These are phyloP conservation scores for Fulica atra DNA, from an alignment of 2,113 vertebrate species.

Conservation along the genomic window DNA sequence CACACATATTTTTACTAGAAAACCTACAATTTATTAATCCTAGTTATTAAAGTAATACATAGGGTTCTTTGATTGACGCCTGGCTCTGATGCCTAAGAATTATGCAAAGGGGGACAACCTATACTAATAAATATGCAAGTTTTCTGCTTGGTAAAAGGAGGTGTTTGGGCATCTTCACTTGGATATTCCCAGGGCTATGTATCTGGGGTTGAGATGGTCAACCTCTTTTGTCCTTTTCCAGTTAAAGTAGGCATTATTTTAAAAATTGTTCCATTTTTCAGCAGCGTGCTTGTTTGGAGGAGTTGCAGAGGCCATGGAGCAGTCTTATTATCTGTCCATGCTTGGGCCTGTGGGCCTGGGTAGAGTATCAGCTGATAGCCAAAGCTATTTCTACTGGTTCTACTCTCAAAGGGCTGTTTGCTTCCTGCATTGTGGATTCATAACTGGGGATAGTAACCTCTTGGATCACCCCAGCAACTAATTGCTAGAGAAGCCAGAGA, in stretches of 20 bases:
- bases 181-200: neutral
- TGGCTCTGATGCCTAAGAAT: conserved; percentile 15
- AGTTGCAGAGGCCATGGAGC: neutral
- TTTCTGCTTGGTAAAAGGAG: neutral
- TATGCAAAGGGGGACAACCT: neutral
- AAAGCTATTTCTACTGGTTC: neutral
- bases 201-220: neutral
- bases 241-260: neutral
- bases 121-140: neutral
- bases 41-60: conserved; percentile 38
- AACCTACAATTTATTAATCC: conserved; percentile 58
- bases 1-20: neutral
- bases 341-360: neutral
- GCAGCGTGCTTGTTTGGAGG: neutral
- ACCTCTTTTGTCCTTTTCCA: neutral
- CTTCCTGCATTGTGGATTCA: accelerated
- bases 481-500: neutral
- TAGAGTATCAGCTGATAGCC: neutral
- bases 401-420: neutral
- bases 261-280: neutral
- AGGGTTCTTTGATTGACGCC: conserved; percentile 8
- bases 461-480: neutral
- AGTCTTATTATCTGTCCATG: neutral
- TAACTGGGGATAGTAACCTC: neutral
- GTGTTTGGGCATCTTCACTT: neutral